These are phyloP conservation scores for Bursaphelenchus mucronatus DNA, from an alignment of 1,140 invertebrate species.

Conservation along the genomic window DNA sequence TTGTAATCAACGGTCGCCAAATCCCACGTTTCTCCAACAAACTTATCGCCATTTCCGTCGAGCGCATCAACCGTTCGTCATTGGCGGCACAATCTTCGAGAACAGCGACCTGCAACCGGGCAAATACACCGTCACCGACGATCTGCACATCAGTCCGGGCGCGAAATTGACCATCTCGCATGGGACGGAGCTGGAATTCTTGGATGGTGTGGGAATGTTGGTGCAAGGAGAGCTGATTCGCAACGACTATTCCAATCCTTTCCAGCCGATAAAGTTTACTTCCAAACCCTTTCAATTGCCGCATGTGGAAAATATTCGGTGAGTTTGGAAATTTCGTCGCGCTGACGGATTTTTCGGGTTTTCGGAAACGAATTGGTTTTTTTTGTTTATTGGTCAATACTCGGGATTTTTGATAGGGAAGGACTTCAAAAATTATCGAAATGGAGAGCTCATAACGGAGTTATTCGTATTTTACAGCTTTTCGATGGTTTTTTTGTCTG, in stretches of 20 bases:
- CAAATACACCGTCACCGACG: conserved; percentile 75
- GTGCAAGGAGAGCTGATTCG: conserved; percentile 62
- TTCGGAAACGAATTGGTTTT: conserved; percentile 68
- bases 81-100: conserved; percentile 69
- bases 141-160: conserved; percentile 83
- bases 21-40: conserved; percentile 48
- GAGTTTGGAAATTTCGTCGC: conserved; percentile 52
- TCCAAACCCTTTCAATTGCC: conserved; percentile 38
- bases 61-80: conserved; percentile 41
- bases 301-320: conserved; percentile 43
- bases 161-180: conserved; percentile 75
- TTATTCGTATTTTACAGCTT: no score
- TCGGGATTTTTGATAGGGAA: no score
- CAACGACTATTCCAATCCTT: conserved; percentile 39
- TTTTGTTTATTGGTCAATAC: no score
- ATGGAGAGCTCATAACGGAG: no score
- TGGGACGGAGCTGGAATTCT: conserved; percentile 76
- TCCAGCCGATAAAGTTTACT: conserved; percentile 53
- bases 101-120: conserved; percentile 81
- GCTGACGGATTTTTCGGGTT: conserved; percentile 61
- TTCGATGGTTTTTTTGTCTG: no score
- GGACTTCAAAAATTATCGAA: no score
- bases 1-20: conserved; percentile 55
- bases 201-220: conserved; percentile 89
- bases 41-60: conserved; percentile 56